Conservation (phyloP, 2,888 invertebrate genomes). For the Drosophila kambysellisi region DNA sequence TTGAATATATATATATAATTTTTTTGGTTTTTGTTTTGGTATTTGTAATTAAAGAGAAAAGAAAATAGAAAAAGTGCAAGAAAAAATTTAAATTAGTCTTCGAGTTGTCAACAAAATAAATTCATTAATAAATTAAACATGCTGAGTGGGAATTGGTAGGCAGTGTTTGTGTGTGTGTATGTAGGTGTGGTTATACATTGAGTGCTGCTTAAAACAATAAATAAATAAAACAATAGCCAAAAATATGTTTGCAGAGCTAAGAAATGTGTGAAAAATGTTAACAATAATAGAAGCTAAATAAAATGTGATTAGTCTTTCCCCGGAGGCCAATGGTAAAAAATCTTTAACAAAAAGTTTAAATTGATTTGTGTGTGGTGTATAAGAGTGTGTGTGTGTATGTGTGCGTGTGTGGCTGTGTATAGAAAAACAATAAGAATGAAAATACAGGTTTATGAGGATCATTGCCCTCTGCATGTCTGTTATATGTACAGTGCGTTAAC, state of each 20-base stretch:
- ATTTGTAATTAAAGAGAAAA: slow-evolving; percentile 68
- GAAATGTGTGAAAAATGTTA: slow-evolving; percentile 40
- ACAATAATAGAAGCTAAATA: slow-evolving; percentile 37
- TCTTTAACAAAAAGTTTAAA: slow-evolving; percentile 34
- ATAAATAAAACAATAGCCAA: slow-evolving; percentile 54
- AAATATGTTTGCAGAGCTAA: slow-evolving; percentile 46
- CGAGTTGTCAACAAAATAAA: slow-evolving; percentile 67
- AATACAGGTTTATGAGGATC: slow-evolving; percentile 20
- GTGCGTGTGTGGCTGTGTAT: slow-evolving; percentile 36
- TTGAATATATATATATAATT: slow-evolving; percentile 31
- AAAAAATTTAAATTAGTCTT: slow-evolving; percentile 77
- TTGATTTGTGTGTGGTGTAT: slow-evolving; percentile 24
- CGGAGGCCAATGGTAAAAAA: slow-evolving; percentile 84
- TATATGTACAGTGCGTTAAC: slow-evolving; percentile 44
- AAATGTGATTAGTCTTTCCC: slow-evolving; percentile 86
- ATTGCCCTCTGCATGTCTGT: slow-evolving; percentile 13
- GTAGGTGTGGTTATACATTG: slow-evolving; percentile 32
- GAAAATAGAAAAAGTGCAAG: slow-evolving; percentile 79
- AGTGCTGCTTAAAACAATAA: slow-evolving; percentile 53
- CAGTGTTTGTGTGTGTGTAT: slow-evolving; percentile 9
- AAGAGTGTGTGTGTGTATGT: slow-evolving; percentile 22
- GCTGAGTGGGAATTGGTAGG: slow-evolving; percentile 36
- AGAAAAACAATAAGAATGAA: slow-evolving; percentile 52
- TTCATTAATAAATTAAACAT: slow-evolving; percentile 68
- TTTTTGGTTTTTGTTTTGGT: slow-evolving; percentile 31